phyloP scores from a whole-genome alignment of 1,140 invertebrate genomes.

The Pseudoatta argentina region DNA sequence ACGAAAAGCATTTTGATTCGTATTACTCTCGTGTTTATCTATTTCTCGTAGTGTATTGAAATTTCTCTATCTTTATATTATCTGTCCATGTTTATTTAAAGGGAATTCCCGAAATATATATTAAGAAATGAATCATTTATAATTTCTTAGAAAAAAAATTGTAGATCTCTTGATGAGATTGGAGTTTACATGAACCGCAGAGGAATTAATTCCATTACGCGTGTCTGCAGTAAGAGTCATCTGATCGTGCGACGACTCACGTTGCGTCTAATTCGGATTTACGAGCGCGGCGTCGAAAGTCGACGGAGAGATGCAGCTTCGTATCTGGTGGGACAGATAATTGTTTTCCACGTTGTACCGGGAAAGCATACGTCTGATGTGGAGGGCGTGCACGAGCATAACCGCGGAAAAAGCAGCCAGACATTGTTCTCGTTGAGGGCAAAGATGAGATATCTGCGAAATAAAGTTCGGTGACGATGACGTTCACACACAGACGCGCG shows the following conservation, averaged over 20 bases:
- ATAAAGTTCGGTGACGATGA: conserved; percentile 26
- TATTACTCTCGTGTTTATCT: background rate
- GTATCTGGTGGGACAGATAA: conserved; percentile 52
- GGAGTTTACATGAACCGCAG: background rate
- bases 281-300: conserved; percentile 48
- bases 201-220: conserved; percentile 29
- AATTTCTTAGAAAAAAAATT: background rate
- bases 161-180: background rate
- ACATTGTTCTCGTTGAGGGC: conserved; percentile 23
- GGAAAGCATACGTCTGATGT: conserved; percentile 35
- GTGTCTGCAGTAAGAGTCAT: background rate
- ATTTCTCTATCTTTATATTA: background rate
- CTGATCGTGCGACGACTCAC: conserved; percentile 34
- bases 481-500: conserved; percentile 25
- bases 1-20: background rate
- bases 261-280: conserved; percentile 48
- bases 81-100: background rate
- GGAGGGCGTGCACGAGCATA: conserved; percentile 42
- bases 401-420: conserved; percentile 51
- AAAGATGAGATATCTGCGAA: background rate
- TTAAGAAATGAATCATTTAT: background rate
- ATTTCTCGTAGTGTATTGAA: background rate
- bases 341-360: conserved; percentile 68
- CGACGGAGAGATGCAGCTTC: background rate
- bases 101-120: background rate